Evolutionary conservation across 2,113 vertebrate genomes (phyloP), one percentile per base, ranked within the genome.

Genomic region (Tyrannus savana): DNA sequence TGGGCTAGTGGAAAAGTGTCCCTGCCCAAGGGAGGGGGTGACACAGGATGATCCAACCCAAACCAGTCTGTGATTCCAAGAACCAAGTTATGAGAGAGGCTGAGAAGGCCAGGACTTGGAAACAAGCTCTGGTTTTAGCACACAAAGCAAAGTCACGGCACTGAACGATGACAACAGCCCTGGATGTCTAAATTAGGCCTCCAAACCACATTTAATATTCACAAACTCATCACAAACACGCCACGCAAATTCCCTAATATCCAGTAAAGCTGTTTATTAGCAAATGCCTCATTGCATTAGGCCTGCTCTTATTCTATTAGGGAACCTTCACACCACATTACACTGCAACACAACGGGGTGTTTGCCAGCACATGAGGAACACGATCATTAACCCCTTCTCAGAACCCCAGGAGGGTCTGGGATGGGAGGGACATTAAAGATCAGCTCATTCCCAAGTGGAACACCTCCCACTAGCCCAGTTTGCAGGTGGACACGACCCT

Each of bases 291-390:
- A 86, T 91, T 88, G 91, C 96, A 98, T 97, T 90, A 97, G 69
- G 88, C 79, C 92, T 89, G 89, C 76, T 95, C 50, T 77, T 74
- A 92, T 84, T 95, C 95, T 94, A 96, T 97, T 97, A 96, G 93
- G 95, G 96, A 97, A 94, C 97, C 97, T 97, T 97, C 97, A 97
- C 96, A 97, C 93, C 90, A 86, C 96, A 96, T 97, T 96, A 95
- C 87, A 94, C 55, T 46, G 95, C 87, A 66, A 84, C 56, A 90
- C 96, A 95, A 89, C 46, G 64, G 94, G 91, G 93, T 60, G 75
- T 62, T 30, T 96, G 96, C 96, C 96, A 97, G 96, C 81, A 84
- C 17, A 17, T 2, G 2, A 50, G n/a, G 78, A 95, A 71, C 74
- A 63, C 63, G 80, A 2, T 27, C 33, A 41, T 83, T 94, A 96